phyloP scores from a whole-genome alignment of 1,140 invertebrate genomes.

The Lepidurus arcticus region DNA sequence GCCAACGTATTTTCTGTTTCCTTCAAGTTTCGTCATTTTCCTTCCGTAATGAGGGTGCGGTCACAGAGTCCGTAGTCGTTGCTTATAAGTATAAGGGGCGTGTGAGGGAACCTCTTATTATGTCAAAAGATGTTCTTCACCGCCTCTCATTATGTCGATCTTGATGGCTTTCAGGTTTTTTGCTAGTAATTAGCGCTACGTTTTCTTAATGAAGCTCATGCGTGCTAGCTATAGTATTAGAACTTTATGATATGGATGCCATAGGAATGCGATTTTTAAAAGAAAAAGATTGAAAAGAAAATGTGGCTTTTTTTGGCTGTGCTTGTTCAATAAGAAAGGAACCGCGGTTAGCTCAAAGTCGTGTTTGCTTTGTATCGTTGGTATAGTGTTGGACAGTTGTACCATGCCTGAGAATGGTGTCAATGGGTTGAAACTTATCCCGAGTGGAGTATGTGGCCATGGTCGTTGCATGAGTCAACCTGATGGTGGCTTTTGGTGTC shows the following conservation, averaged over 20 bases:
- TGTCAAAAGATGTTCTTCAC: not conserved
- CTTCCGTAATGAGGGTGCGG: slow-evolving; percentile 1
- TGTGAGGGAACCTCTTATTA: slow-evolving; percentile 3
- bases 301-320: too few relatives aligned
- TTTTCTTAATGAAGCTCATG: not conserved
- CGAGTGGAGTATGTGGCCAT: slow-evolving; percentile 60
- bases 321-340: not conserved
- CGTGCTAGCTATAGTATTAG: not conserved
- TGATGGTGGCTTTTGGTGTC: slow-evolving; percentile 56
- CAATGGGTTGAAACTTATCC: slow-evolving; percentile 35
- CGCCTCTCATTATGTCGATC: slow-evolving; percentile 18
- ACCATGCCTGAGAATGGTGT: slow-evolving; percentile 43
- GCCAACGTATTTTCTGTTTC: not conserved
- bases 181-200: not conserved
- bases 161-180: slow-evolving; percentile 1
- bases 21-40: not conserved
- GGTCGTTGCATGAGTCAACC: slow-evolving; percentile 63
- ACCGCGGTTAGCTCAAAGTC: not conserved
- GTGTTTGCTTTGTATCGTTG: not conserved
- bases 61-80: not conserved
- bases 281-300: not conserved
- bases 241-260: not conserved
- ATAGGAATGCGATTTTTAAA: not conserved
- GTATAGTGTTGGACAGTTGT: slow-evolving; percentile 50
- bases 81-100: not conserved